Evolutionary conservation across 2,797 vertebrate genomes (phyloP), one percentile per base, ranked within the genome.

Genomic region (Pelochelys cantorii): DNA sequence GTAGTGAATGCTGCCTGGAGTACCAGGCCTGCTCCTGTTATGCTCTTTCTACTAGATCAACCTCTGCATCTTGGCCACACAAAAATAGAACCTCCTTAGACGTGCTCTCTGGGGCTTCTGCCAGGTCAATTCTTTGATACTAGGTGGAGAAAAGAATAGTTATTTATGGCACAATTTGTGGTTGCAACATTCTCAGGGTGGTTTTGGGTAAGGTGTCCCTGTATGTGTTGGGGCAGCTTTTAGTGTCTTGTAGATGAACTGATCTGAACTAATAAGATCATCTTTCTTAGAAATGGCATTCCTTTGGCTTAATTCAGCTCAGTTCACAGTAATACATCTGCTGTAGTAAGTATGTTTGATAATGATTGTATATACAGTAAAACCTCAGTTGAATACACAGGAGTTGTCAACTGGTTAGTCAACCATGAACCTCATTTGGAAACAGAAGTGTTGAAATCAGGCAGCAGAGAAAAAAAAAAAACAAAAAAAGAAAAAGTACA

Each of bases 241-340:
- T 77, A 7, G 57, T 11, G 27, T 77, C 84, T 84, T 75, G n/a
- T 77, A 59, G 7, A n/a, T 86, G 34, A 85, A 89, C 54, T 53
- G 12, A 53, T 78, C 34, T 82, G 29, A 93, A 84, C 82, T n/a
- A 89, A 80, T 74, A 71, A 42, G 85, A 92, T 55, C 4, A 83
- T 18, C 29, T 95, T 91, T 68, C 89, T 86, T 96, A 9, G 57
- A 11, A 60, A 27, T 60, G 57, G 57, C 57, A 60, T 95, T 90
- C 93, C 86, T 85, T 86, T 81, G 60, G 75, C 87, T 90, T 90
- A 83, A 31, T 87, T 89, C 71, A 81, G 0, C 5, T 48, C 3
- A 7, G 18, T 94, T 96, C 68, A 78, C 82, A 86, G 14, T 81
- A 12, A 55, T 89, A 37, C 52, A 12, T 94, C 65, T 90, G 11